Evolutionary conservation across 2,888 invertebrate species (phyloP).

Genomic region (Mesoligia furuncula): DNA sequence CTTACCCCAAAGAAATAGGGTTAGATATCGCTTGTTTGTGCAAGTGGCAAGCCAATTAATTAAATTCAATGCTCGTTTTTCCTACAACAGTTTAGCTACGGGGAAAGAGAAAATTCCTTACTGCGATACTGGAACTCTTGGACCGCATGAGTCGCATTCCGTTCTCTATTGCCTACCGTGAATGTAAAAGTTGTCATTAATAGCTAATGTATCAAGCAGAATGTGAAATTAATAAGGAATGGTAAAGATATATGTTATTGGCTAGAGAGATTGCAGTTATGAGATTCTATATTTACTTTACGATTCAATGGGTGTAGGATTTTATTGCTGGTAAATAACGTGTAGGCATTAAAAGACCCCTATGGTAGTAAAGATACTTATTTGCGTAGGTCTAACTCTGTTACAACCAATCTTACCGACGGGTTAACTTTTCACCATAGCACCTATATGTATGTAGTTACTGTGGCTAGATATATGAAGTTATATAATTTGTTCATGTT

Average conservation of each 20-base stretch:
- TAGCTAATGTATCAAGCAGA: constrained; percentile 57
- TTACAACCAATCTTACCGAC: neutral
- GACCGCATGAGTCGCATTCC: constrained; percentile 73
- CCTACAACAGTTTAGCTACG: constrained; percentile 72
- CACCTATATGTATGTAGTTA: neutral
- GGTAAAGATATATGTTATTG: constrained; percentile 30
- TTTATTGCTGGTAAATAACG: constrained; percentile 7
- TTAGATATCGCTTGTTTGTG: constrained; percentile 19
- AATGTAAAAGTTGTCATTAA: constrained; percentile 78
- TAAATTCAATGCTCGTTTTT: constrained; percentile 82
- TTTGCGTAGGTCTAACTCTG: no score
- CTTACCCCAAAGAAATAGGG: constrained; percentile 16
- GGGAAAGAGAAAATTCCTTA: constrained; percentile 80
- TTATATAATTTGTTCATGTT: no score
- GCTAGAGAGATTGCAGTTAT: constrained; percentile 3
- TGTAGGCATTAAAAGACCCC: neutral
- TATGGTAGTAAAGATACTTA: neutral
- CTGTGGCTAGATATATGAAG: neutral
- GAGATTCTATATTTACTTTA: constrained; percentile 19
- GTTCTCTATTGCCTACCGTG: constrained; percentile 68
- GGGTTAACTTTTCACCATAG: neutral
- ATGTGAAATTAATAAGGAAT: constrained; percentile 50
- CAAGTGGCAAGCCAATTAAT: constrained; percentile 80
- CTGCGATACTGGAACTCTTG: constrained; percentile 48
- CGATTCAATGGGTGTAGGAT: constrained; percentile 15